Evolutionary conservation across 2,888 invertebrate species (phyloP), one percentile per base, ranked within the genome.

Genomic region (Antitype chi): DNA sequence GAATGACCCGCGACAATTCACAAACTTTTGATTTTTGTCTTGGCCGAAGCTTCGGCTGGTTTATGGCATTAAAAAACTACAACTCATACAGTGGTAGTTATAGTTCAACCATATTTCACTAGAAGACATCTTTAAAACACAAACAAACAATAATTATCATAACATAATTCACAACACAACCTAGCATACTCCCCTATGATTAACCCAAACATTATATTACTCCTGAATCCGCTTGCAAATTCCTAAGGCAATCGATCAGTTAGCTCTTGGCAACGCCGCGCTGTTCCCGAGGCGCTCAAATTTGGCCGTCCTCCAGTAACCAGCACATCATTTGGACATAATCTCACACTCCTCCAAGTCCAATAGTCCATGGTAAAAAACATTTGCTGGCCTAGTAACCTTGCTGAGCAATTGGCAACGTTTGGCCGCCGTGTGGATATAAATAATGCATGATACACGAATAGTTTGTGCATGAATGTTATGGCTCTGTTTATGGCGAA

Each of bases 241-340:
- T 91, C 88, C 89, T 90, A 88, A 90, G 90, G 90, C 89, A 92
- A 92, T 93, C 91, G 90, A 92, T 92, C 93, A 91, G 91, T 90
- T 90, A 91, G 89, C 86, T 89, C 90, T 92, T 92, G 92, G 92
- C 91, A 92, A 90, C 86, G 85, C 82, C 84, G 78, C 89, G 84
- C 81, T 89, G 89, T 86, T 87, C 90, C 92, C 91, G 84, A 89
- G 91, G 91, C 91, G 88, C 84, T 89, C 84, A 86, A 89, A 91
- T 88, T 91, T 92, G 92, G 92, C 92, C 82, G 81, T 79, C 62
- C 88, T 92, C 92, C 92, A 92, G 89, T 85, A 72, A 84, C 85
- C 87, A 80, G 89, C 91, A 90, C 89, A 91, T 92, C 91, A 91
- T 90, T 89, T 90, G 85, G 89, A 88, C 91, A 90, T 90, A 91